Conservation (phyloP, 2,113 vertebrate species). For the Bubalus kerabau region DNA sequence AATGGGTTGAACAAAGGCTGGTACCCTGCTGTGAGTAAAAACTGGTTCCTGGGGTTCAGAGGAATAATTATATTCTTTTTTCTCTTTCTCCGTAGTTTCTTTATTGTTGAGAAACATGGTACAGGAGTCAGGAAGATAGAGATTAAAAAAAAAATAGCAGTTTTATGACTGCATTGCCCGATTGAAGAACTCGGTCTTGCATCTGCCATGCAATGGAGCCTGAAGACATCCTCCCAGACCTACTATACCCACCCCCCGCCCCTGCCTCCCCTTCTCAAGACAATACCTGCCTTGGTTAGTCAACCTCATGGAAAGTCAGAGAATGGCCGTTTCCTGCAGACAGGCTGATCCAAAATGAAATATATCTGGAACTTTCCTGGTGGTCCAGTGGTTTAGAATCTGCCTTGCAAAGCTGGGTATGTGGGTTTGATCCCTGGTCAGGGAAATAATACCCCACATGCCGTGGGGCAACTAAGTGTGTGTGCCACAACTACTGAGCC, state of each 20-base stretch:
- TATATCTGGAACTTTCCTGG: not conserved
- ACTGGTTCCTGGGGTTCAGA: not conserved
- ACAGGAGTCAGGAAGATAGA: not conserved
- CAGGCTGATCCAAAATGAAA: not conserved
- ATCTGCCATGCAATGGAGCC: rapidly evolving
- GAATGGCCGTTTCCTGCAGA: not conserved
- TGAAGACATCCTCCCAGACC: not conserved
- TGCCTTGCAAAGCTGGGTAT: not conserved
- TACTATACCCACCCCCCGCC: rapidly evolving
- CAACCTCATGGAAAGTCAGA: not conserved
- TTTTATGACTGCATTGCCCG: not conserved
- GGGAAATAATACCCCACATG: not conserved
- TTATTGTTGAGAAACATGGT: not conserved
- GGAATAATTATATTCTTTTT: not conserved
- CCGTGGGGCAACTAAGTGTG: not conserved
- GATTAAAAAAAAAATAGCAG: not conserved
- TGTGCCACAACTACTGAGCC: not conserved
- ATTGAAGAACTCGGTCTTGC: not conserved
- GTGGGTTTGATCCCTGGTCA: not conserved
- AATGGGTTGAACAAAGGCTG: not conserved
- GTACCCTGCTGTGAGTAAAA: not conserved
- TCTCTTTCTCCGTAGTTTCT: not conserved
- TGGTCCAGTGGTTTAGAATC: not conserved
- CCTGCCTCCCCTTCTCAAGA: not conserved
- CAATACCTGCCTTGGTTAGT: not conserved